Conservation (phyloP, 1,140 invertebrate species). For the Drosophila oshimai region DNA sequence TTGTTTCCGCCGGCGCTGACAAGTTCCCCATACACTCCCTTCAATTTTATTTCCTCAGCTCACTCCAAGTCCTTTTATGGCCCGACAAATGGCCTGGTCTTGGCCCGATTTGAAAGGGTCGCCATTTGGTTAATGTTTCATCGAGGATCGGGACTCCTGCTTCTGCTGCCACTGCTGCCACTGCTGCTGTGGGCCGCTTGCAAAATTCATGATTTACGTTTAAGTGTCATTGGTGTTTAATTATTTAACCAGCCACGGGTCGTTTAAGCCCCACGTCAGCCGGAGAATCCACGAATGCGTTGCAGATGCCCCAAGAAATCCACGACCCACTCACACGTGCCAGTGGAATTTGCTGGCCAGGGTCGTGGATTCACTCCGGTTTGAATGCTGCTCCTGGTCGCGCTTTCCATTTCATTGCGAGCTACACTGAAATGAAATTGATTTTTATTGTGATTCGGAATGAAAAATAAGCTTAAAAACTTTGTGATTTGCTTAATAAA, state of each 20-base stretch:
- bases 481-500: too few relatives aligned
- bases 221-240: slow-evolving; percentile 80
- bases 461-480: too few relatives aligned
- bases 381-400: slow-evolving; percentile 8
- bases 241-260: slow-evolving; percentile 69
- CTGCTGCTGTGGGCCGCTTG: slow-evolving; percentile 42
- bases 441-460: too few relatives aligned
- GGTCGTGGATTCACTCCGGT: not conserved
- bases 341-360: slow-evolving; percentile 32
- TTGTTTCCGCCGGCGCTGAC: slow-evolving; percentile 77
- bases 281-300: slow-evolving; percentile 13
- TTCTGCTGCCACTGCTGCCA: slow-evolving; percentile 10
- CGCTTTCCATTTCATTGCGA: slow-evolving; percentile 67
- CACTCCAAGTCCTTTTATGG: slow-evolving; percentile 37
- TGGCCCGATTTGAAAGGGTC: slow-evolving; percentile 44
- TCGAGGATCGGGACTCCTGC: slow-evolving; percentile 24
- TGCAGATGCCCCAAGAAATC: slow-evolving; percentile 32
- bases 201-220: slow-evolving; percentile 81
- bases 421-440: not conserved
- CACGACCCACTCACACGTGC: not conserved
- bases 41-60: not conserved
- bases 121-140: slow-evolving; percentile 66
- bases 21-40: slow-evolving; percentile 19
- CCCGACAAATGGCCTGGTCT: slow-evolving; percentile 31
- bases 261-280: slow-evolving; percentile 55